These are phyloP conservation scores for Cuniculus paca DNA, from an alignment of 2,797 vertebrate genomes.

Conservation along the genomic window DNA sequence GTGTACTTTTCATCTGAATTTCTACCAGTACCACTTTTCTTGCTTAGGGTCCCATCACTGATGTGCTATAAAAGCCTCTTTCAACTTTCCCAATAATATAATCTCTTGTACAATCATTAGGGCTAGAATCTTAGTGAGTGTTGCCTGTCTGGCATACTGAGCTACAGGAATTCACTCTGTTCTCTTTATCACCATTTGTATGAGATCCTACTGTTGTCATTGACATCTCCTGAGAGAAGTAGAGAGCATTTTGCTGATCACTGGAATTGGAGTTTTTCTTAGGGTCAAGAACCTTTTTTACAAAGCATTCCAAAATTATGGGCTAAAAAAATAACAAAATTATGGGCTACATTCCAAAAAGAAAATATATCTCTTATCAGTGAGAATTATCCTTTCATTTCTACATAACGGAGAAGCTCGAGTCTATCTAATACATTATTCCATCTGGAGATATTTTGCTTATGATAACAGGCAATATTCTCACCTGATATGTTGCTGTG, in stretches of 20 bases:
- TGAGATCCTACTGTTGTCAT: background rate
- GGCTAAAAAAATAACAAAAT: background rate
- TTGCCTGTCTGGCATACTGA: background rate
- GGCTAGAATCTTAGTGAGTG: background rate
- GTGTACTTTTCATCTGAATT: background rate
- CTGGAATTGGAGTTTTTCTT: background rate
- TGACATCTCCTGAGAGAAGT: background rate
- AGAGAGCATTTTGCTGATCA: background rate
- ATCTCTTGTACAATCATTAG: background rate
- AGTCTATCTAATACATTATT: background rate
- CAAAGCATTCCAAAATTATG: background rate
- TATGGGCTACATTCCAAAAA: background rate
- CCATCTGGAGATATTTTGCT: conserved; percentile 16
- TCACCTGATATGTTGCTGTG: background rate
- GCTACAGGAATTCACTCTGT: background rate
- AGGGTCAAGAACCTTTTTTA: background rate
- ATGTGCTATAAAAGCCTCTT: conserved; percentile 51
- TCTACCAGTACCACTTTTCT: background rate
- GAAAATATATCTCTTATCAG: background rate
- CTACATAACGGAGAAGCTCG: background rate
- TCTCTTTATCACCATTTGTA: background rate
- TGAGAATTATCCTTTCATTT: conserved; percentile 32
- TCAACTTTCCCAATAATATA: background rate
- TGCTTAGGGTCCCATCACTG: background rate
- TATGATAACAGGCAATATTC: background rate